phyloP scores from a whole-genome alignment of 2,113 vertebrate genomes.

The Madoqua kirkii region DNA sequence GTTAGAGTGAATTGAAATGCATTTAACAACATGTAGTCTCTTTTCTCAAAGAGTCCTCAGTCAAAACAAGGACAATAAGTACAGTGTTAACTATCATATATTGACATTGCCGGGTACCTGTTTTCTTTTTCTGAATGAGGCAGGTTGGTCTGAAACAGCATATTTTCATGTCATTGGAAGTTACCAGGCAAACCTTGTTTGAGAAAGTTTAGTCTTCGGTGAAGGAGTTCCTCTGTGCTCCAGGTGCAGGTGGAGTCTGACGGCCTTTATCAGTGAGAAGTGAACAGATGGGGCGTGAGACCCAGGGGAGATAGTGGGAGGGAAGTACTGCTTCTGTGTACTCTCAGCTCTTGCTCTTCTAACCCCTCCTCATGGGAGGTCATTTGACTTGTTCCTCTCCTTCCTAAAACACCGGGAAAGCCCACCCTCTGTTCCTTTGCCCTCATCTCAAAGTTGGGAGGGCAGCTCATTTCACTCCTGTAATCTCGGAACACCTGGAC shows the following conservation, averaged over 20 bases:
- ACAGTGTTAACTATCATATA: neutral
- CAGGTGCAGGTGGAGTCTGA: neutral
- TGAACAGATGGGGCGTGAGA: neutral
- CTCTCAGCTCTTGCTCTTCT: neutral
- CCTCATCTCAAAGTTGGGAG: neutral
- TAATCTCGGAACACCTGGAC: neutral
- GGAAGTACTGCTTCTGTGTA: neutral
- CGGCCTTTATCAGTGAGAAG: neutral
- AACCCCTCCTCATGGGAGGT: neutral
- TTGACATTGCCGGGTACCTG: neutral
- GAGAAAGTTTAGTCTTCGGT: neutral
- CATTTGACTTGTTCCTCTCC: neutral
- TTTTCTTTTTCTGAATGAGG: neutral
- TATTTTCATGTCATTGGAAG: neutral
- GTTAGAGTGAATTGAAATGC: neutral
- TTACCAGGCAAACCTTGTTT: neutral
- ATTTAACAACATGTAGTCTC: neutral
- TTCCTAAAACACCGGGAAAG: neutral
- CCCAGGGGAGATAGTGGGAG: neutral
- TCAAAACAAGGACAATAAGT: neutral
- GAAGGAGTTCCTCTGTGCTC: neutral
- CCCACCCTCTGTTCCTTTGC: neutral
- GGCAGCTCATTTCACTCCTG: neutral
- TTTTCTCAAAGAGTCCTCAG: neutral
- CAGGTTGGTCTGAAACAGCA: neutral